These are phyloP conservation scores for Pipa parva DNA, from an alignment of 2,113 vertebrate genomes.

Conservation along the genomic window DNA sequence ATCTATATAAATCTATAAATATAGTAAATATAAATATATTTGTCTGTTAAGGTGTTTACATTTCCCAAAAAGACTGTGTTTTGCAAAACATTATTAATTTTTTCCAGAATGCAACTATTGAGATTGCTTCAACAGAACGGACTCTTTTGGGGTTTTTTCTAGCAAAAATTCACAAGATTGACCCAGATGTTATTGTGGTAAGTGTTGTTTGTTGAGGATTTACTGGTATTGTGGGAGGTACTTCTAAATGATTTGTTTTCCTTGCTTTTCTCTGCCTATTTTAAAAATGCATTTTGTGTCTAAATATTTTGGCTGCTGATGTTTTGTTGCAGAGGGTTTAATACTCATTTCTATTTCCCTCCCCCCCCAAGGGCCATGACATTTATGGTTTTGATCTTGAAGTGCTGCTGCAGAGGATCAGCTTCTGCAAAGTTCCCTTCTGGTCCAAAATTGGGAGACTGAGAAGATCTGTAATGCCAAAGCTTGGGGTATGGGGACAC, in stretches of 20 bases:
- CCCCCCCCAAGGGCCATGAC: conserved; percentile 80
- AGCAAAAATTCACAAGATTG: conserved; percentile 94
- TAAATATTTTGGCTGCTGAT: no score
- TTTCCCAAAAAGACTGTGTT: conserved; percentile 75
- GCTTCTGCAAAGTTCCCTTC: conserved; percentile 83
- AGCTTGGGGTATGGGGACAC: conserved; percentile 92
- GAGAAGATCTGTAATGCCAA: conserved; percentile 87
- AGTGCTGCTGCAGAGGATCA: conserved; percentile 92
- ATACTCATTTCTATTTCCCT: not conserved
- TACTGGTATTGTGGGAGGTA: not conserved
- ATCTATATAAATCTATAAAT: no score
- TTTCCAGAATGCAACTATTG: conserved; percentile 85
- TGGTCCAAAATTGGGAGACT: conserved; percentile 97
- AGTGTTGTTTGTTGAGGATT: conserved; percentile 56
- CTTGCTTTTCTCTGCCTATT: not conserved
- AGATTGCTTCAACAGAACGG: conserved; percentile 86
- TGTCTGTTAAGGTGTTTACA: no score
- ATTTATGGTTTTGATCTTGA: conserved; percentile 97
- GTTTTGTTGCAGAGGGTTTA: not conserved
- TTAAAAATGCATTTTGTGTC: not conserved
- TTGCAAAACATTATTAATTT: conserved; percentile 35
- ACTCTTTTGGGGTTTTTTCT: conserved; percentile 90
- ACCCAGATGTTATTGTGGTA: conserved; percentile 95
- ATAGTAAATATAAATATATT: no score
- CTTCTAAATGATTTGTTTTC: not conserved